These are phyloP conservation scores for Ameiurus melas DNA, from an alignment of 2,113 vertebrate genomes.

Conservation along the genomic window DNA sequence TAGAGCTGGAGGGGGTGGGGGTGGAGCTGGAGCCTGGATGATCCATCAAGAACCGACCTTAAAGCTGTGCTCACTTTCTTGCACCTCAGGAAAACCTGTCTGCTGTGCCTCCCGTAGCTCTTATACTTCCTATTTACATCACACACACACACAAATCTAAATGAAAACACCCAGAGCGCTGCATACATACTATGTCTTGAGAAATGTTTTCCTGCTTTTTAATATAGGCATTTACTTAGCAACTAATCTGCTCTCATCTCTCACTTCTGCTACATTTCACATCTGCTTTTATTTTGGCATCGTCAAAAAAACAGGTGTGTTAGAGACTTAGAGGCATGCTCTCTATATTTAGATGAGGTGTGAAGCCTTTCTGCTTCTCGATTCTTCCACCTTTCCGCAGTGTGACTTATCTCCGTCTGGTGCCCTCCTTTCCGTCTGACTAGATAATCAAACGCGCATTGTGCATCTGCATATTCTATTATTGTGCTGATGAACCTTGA, in stretches of 20 bases:
- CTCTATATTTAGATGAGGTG: constrained; percentile 35
- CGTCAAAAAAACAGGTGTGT: constrained; percentile 14
- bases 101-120: not conserved
- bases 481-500: constrained; percentile 8
- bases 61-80: constrained; percentile 38
- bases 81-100: not conserved
- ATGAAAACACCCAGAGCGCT: not conserved
- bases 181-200: not conserved
- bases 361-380: not conserved
- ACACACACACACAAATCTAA: not conserved
- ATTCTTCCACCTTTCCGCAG: not conserved
- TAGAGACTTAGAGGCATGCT: not conserved
- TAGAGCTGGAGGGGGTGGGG: not conserved
- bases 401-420: constrained; percentile 29
- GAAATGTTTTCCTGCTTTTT: not conserved
- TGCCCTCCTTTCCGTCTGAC: not conserved
- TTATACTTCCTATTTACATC: not conserved
- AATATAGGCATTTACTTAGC: not conserved
- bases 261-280: constrained; percentile 12
- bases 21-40: constrained; percentile 11
- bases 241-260: not conserved
- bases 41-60: constrained; percentile 18
- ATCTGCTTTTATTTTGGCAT: not conserved
- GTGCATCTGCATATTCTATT: constrained; percentile 23
- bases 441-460: constrained; percentile 8